A percentile compares a stretch with the other conserved stretches of the same genome.
Evolutionary conservation across 2,797 vertebrate genomes (phyloP).

Genomic region (Xenopus petersii): DNA sequence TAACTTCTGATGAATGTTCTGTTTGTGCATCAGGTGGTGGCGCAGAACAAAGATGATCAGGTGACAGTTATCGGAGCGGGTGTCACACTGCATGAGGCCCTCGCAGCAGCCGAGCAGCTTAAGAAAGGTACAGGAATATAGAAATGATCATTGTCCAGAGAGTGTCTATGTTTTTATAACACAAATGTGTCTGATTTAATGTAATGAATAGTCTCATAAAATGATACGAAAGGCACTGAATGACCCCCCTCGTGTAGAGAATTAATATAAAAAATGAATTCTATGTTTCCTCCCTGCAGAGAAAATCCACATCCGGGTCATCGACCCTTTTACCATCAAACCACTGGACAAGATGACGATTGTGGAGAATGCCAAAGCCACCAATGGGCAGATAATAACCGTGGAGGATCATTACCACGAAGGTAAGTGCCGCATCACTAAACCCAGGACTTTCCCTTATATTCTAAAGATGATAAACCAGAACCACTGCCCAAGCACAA

Average conservation of each 20-base stretch:
- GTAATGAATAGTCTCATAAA: too few relatives aligned
- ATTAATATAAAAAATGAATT: too few relatives aligned
- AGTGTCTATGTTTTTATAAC: too few relatives aligned
- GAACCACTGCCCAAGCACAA: too few relatives aligned
- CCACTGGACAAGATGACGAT: conserved; percentile 89
- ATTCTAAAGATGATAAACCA: not conserved
- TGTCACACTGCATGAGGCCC: conserved; percentile 86
- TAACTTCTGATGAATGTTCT: not conserved
- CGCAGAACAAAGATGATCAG: conserved; percentile 89
- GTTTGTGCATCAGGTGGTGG: conserved; percentile 73
- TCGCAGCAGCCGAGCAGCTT: conserved; percentile 86
- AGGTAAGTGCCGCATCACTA: conserved; percentile 63
- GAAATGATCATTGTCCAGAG: too few relatives aligned
- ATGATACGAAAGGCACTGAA: too few relatives aligned
- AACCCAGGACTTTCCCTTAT: not conserved
- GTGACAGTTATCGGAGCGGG: conserved; percentile 90
- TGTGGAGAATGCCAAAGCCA: conserved; percentile 78
- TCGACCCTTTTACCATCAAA: conserved; percentile 94
- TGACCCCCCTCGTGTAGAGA: too few relatives aligned
- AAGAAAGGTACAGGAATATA: conserved; percentile 77
- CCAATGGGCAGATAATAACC: conserved; percentile 85
- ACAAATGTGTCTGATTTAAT: too few relatives aligned
- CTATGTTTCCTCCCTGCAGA: conserved; percentile 64
- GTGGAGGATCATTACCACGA: conserved; percentile 95
- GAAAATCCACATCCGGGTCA: conserved; percentile 78